Base-by-base conservation (phyloP, 2,797 vertebrate genomes). In the Takifugu ocellatus region DNA sequence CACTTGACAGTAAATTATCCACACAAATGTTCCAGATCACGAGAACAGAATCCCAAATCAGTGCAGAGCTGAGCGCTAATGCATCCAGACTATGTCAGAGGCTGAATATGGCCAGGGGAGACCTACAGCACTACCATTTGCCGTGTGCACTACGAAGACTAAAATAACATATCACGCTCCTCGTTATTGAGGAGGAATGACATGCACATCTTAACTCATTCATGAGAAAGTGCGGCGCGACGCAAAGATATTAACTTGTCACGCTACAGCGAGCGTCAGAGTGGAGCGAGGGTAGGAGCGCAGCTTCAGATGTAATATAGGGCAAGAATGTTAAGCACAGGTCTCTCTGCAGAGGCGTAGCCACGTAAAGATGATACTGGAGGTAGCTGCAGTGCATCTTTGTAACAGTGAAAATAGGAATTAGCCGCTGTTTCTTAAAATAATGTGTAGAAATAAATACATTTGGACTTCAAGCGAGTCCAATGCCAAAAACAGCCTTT, bases 1-100 rank as follows among this genome's bases (percentile, higher is more conserved):
- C 49, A 39, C 54, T 74, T 64, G 51, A 48, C 49, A 64, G 56
- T 54, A 43, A 72, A 59, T 69, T 64, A 65, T 49, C 53, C 58
- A n/a, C 21, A 50, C 47, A 63, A 60, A 64, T 42, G 47, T 43
- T 29, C 11, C 1, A 5, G 26, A 21, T 60, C 44, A 5, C 27
- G 25, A 44, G 29, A 51, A 55, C 46, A 65, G n/a, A 46, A 60
- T 66, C 36, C n/a, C n/a, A 59, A 43, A 56, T 31, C 29, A 25
- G 14, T 3, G n/a, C 24, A 55, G 50, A 60, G 63, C 53, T 10
- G 6, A 53, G 27, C 36, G 3, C 42, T 54, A 24, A 61, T 51
- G 49, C 51, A 25, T 48, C 46, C 61, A 56, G 14, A 9, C 25
- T n/a, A 4, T 25, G 21, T 47, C 25, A 16, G 50, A 36, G 51